Evolutionary conservation across 2,113 vertebrate genomes (phyloP).

Genomic region (Hippoglossus stenolepis): DNA sequence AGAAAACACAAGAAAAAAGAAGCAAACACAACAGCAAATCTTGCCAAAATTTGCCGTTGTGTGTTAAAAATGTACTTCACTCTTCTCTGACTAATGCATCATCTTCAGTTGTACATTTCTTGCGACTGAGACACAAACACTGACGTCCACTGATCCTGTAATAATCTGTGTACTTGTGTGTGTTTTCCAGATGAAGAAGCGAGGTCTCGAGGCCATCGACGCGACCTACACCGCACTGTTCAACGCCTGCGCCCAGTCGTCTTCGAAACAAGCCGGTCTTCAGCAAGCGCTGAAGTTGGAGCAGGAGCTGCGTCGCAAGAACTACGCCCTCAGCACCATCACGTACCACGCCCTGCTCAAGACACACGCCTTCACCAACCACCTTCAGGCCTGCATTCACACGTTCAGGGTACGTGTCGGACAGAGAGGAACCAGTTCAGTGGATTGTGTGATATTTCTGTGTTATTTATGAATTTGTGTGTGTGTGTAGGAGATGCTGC

Average conservation of each 20-base stretch:
- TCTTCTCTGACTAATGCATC: no score
- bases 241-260: conserved; percentile 92
- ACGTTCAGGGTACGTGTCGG: conserved; percentile 85
- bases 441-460: neutral
- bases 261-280: conserved; percentile 87
- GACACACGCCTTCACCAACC: conserved; percentile 85
- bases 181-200: conserved; percentile 92
- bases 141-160: no score
- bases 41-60: no score
- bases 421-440: neutral
- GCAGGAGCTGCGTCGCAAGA: conserved; percentile 86
- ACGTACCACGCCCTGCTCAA: conserved; percentile 93
- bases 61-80: no score
- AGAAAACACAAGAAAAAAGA: no score
- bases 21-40: no score
- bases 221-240: conserved; percentile 95
- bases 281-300: conserved; percentile 87
- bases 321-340: conserved; percentile 84
- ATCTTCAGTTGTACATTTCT: no score
- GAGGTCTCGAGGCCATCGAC: conserved; percentile 83
- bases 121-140: no score
- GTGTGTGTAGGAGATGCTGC: conserved; percentile 88
- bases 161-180: neutral
- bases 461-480: neutral
- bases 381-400: conserved; percentile 88